Evolutionary conservation across 2,888 invertebrate genomes (phyloP), one percentile per base, ranked within the genome.

Genomic region (Scaptomyza polygonia): DNA sequence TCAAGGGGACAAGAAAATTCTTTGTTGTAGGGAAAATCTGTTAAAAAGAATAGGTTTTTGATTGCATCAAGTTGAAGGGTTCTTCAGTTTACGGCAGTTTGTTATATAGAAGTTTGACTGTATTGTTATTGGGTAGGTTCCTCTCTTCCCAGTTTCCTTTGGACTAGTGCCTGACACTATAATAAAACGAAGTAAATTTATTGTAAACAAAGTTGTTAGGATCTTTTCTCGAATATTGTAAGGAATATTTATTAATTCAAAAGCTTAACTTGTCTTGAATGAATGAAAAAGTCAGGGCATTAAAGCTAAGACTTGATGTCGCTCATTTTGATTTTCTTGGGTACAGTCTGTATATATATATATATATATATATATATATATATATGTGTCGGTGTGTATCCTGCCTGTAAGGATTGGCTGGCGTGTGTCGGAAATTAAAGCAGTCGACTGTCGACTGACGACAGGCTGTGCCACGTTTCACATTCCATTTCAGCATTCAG

Each of bases 361-460:
- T 30, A 18, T 9, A 32, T n/a, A 5, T 34, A 16, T 47, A 45
- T 29, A 14, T 43, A 25, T n/a, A n/a, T n/a, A 36, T 30, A 36
- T 43, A 7, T 48, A 14, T 29, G 16, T 54, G 27, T 18, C 29
- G 1, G 9, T 53, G 14, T 40, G 45, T 45, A 40, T 45, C 47
- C 45, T 58, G 56, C 40, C 34, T 11, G 45, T 21, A 62, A 34
- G 79, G 36, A 53, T 76, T 67, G 61, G 34, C 51, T 58, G 73
- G 49, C 66, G 67, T 74, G 75, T 59, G 67, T 25, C 77, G 86
- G 72, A 81, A 82, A 81, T 85, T 81, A 81, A 85, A 75, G 79
- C 59, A 56, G 68, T 65, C 32, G 36, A 48, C 58, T 52, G 68
- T 64, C 32, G 39, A 51, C 58, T 52, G 66, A 64, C 32, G 39